Evolutionary conservation across 2,797 vertebrate genomes (phyloP), one percentile per base, ranked within the genome.

Genomic region (Rhinoraja longicauda): DNA sequence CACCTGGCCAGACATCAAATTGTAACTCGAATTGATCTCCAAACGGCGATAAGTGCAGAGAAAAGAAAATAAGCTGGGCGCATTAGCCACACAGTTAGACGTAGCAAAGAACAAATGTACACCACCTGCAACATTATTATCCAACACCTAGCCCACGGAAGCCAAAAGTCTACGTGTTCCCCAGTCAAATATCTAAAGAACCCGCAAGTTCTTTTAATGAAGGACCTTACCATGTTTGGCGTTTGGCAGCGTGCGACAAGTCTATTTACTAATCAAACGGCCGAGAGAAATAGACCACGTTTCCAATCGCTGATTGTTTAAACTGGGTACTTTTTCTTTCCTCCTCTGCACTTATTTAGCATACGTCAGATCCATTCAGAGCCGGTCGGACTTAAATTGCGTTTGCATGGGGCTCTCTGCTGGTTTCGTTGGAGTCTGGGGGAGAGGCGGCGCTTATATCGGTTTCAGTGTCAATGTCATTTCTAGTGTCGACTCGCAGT

Each of bases 361-460:
- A 21, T 26, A 45, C 4, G 36, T 53, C 90, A 29, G 45, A 29
- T 21, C 39, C 64, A 53, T 36, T 84, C 39, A 26, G 21, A 75
- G 90, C 24, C 17, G 70, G 64, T 6, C 90, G 90, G 53, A 91
- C 73, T 91, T 45, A 91, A 91, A 91, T 53, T 91, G 90, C 88
- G 32, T 26, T 39, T 90, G 88, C 90, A 53, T 1, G 84, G 59
- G 32, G 84, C 10, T 88, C 10, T 88, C 59, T 36, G 84, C 62
- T 21, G 90, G 24, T 73, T 72, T 39, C 17, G 45, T 91, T 5
- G 57, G 21, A n/a, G 90, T 72, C 24, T 92, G 70, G 26, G 90
- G 53, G n/a, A n/a, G n/a, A 90, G 90, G 90, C 90, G 90, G 90
- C 36, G 70, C 90, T 92, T 92, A 67, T 75, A 92, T 92, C 67